Percentiles rank a stretch among this genome's conserved stretches.
phyloP scores from a whole-genome alignment of 2,888 invertebrate genomes.

The Eueremaeus valkanovi region DNA sequence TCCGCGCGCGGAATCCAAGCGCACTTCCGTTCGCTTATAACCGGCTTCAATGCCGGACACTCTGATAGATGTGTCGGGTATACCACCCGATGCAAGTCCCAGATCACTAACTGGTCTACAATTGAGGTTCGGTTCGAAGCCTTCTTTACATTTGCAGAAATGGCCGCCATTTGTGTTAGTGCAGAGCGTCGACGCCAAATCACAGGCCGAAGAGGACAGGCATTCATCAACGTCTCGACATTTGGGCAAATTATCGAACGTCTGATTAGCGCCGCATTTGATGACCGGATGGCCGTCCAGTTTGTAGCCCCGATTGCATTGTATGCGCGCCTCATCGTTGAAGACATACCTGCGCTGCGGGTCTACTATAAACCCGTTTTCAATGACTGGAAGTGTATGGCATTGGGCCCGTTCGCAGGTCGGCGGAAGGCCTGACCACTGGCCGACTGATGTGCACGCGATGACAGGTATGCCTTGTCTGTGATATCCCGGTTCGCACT shows the following conservation, averaged over 20 bases:
- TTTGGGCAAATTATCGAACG: slow-evolving; percentile 75
- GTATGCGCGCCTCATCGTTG: slow-evolving; percentile 84
- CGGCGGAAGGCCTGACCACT: slow-evolving; percentile 88
- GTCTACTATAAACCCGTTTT: slow-evolving; percentile 82
- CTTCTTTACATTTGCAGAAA: slow-evolving; percentile 71
- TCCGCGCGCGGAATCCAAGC: slow-evolving; percentile 70
- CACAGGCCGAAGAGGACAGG: slow-evolving; percentile 73
- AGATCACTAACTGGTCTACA: slow-evolving; percentile 85
- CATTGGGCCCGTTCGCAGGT: slow-evolving; percentile 64
- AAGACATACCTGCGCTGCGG: slow-evolving; percentile 63
- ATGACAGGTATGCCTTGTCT: slow-evolving; percentile 77
- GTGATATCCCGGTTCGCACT: slow-evolving; percentile 85
- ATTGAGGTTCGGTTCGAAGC: slow-evolving; percentile 56
- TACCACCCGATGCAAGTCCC: slow-evolving; percentile 78
- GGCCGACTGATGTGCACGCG: slow-evolving; percentile 90
- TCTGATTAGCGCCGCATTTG: slow-evolving; percentile 77
- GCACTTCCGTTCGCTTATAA: slow-evolving; percentile 74
- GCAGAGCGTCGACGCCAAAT: slow-evolving; percentile 82
- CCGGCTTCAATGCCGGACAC: slow-evolving; percentile 77
- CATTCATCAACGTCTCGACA: slow-evolving; percentile 87
- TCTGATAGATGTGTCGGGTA: slow-evolving; percentile 81
- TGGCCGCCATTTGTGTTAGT: slow-evolving; percentile 77
- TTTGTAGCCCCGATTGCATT: slow-evolving; percentile 85
- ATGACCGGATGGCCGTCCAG: slow-evolving; percentile 70
- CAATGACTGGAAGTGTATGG: slow-evolving; percentile 58